A percentile compares a stretch with the other conserved stretches of the same genome.
These are phyloP conservation scores for Hydrophis major DNA, from an alignment of 2,797 vertebrate species.

Conservation along the genomic window DNA sequence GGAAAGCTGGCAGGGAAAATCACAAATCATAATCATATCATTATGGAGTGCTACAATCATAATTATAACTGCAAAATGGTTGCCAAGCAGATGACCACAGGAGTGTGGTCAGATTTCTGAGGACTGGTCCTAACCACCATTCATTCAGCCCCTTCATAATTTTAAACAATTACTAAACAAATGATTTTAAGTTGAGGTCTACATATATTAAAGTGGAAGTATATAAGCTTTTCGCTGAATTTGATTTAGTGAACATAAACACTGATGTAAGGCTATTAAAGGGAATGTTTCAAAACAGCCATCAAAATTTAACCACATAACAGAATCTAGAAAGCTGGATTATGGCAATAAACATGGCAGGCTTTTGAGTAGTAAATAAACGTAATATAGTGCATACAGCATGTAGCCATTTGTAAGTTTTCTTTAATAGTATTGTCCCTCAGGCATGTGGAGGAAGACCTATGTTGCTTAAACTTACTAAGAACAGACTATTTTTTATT, in stretches of 20 bases:
- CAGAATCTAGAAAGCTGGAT: not conserved
- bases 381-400: not conserved
- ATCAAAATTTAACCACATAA: not conserved
- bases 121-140: not conserved
- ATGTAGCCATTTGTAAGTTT: not conserved
- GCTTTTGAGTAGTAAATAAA: conserved; percentile 12
- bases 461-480: not conserved
- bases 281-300: not conserved
- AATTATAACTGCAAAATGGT: not conserved
- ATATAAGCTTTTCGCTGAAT: not conserved
- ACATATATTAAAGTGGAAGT: not conserved
- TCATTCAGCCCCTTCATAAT: not conserved
- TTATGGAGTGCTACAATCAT: not conserved
- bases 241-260: not conserved
- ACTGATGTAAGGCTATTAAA: not conserved
- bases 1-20: not conserved
- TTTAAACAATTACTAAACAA: not conserved
- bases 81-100: not conserved
- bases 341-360: not conserved
- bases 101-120: not conserved
- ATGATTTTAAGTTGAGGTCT: not conserved
- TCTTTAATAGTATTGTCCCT: not conserved
- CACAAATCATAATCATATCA: not conserved
- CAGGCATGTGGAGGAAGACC: not conserved
- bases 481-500: not conserved